phyloP scores from a whole-genome alignment of 2,797 vertebrate species.

The Micromesistius poutassou region DNA sequence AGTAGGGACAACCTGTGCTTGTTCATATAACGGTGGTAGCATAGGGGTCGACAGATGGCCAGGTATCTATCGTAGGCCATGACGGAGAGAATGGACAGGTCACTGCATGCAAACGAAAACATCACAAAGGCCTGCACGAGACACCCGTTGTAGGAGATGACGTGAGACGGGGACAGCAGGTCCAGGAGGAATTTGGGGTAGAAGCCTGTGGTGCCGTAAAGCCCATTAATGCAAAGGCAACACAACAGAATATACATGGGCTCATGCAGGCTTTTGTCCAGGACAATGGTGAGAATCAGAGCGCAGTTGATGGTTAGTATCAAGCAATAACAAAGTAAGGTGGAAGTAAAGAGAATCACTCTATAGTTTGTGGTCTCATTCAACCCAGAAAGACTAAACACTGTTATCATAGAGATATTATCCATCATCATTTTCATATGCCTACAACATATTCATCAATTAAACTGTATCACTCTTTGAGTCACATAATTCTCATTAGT shows the following conservation, averaged over 20 bases:
- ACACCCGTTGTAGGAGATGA: conserved; percentile 49
- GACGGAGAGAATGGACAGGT: conserved; percentile 43
- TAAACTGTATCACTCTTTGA: not conserved
- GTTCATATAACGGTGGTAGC: not conserved
- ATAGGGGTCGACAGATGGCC: not conserved
- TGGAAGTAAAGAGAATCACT: not conserved
- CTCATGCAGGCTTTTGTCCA: conserved; percentile 45
- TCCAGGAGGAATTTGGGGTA: conserved; percentile 50
- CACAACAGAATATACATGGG: conserved; percentile 54
- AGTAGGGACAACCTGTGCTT: not conserved
- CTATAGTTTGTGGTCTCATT: not conserved
- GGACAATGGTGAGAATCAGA: conserved; percentile 9
- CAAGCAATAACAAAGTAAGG: not conserved
- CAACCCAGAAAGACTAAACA: not conserved
- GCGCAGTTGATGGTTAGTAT: not conserved
- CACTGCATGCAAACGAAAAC: conserved; percentile 25
- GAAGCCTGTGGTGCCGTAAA: conserved; percentile 49
- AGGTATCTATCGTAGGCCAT: conserved; percentile 59
- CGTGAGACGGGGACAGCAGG: conserved; percentile 39
- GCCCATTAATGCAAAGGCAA: conserved; percentile 36
- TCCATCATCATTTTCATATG: not conserved
- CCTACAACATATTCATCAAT: not conserved
- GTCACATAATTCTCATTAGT: not conserved
- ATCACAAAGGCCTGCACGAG: conserved; percentile 43
- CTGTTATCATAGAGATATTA: not conserved